Percentiles rank a stretch among this genome's conserved stretches.
Conservation (phyloP, 2,113 vertebrate genomes). For the Geococcyx californianus region DNA sequence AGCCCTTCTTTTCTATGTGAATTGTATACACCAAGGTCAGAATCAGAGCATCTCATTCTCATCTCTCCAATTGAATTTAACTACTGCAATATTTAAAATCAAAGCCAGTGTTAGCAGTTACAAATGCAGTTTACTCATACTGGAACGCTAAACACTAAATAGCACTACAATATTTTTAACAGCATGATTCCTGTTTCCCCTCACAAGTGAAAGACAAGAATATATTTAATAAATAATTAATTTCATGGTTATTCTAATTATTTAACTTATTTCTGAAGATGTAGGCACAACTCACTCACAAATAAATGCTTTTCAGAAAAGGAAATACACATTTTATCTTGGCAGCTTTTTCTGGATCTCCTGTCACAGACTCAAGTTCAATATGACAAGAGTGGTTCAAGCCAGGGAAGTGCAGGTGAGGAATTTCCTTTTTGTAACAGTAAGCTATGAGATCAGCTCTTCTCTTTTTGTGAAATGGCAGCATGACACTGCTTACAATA, state of each 20-base stretch:
- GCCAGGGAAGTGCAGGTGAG: background rate
- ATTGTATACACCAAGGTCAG: background rate
- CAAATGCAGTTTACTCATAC: background rate
- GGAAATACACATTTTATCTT: background rate
- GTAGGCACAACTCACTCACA: background rate
- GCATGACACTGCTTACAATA: background rate
- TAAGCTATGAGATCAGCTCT: background rate
- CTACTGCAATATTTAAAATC: background rate
- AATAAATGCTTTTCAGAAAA: background rate
- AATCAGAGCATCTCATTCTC: background rate
- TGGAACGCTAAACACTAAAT: background rate
- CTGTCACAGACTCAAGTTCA: background rate
- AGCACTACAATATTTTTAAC: background rate
- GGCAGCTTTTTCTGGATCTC: background rate
- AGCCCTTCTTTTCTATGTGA: background rate
- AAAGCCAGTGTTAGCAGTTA: background rate
- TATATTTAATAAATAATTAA: background rate
- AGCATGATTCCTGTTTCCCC: background rate
- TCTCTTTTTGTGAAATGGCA: background rate
- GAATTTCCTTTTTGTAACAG: background rate
- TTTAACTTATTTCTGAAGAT: background rate
- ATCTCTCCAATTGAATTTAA: background rate
- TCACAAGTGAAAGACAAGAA: background rate
- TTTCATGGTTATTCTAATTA: background rate
- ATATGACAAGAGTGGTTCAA: background rate